Percentiles rank a stretch among this genome's conserved stretches.
Evolutionary conservation across 2,888 invertebrate genomes (phyloP).

Genomic region (Macrosoma leucophasiata): DNA sequence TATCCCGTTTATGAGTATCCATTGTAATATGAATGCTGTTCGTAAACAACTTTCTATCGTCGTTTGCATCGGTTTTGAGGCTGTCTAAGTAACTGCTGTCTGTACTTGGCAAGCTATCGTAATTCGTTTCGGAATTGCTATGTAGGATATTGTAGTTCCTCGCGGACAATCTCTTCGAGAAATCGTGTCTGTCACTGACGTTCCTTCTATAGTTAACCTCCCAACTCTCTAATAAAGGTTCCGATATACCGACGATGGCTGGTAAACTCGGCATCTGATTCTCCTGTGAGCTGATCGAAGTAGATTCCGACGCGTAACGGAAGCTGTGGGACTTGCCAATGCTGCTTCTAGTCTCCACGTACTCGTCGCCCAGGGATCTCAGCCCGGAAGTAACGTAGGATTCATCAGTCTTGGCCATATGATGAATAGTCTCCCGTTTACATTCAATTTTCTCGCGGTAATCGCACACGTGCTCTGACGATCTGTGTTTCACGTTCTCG

Average conservation of each 20-base stretch:
- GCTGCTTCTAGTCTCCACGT: constrained; percentile 68
- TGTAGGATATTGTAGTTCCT: constrained; percentile 57
- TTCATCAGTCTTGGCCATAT: constrained; percentile 50
- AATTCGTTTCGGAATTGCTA: constrained; percentile 50
- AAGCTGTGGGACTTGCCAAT: constrained; percentile 85
- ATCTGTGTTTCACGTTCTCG: constrained; percentile 58
- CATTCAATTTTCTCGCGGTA: constrained; percentile 50
- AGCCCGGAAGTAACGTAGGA: constrained; percentile 51
- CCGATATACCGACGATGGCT: constrained; percentile 68
- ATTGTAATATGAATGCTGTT: constrained; percentile 60
- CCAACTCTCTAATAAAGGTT: constrained; percentile 69
- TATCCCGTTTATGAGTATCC: constrained; percentile 59
- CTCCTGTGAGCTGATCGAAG: constrained; percentile 65
- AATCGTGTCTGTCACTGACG: constrained; percentile 57
- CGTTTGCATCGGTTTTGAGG: constrained; percentile 57
- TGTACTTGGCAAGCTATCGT: constrained; percentile 65
- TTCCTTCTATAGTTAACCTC: constrained; percentile 69
- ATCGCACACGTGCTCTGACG: constrained; percentile 54
- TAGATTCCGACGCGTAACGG: constrained; percentile 73
- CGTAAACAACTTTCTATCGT: constrained; percentile 57
- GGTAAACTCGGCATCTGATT: constrained; percentile 71
- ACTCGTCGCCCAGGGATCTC: constrained; percentile 64
- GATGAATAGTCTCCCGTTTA: constrained; percentile 47
- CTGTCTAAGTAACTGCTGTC: constrained; percentile 69
- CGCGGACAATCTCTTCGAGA: constrained; percentile 56